A percentile compares a stretch with the other conserved stretches of the same genome.
phyloP scores from a whole-genome alignment of 2,113 vertebrate species.

The Globicephala melas region DNA sequence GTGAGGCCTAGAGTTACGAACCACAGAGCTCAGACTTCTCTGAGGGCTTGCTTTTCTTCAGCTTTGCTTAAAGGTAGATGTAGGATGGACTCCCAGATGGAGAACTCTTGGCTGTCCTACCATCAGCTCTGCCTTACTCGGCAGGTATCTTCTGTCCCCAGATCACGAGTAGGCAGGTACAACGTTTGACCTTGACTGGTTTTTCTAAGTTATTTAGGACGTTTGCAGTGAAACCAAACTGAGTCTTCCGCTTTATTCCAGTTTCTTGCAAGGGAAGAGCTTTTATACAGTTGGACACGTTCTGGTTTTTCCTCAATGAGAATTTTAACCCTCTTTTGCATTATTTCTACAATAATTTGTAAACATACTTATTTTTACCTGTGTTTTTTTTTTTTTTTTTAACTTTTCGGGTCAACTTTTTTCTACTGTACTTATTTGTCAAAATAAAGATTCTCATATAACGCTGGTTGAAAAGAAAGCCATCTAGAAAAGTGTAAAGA shows the following conservation, averaged over 20 bases:
- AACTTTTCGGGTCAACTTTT: background rate
- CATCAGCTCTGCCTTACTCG: background rate
- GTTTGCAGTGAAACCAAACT: background rate
- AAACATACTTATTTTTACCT: background rate
- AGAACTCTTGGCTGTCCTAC: background rate
- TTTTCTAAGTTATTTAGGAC: background rate
- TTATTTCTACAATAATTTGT: background rate
- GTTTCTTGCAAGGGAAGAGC: background rate
- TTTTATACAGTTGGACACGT: background rate
- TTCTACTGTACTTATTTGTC: background rate
- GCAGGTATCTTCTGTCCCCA: background rate
- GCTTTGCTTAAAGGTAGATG: background rate
- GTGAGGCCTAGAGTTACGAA: too few relatives aligned
- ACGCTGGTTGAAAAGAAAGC: background rate
- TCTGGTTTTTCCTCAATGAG: background rate
- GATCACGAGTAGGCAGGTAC: background rate
- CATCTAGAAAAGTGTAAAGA: background rate
- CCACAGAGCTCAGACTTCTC: background rate
- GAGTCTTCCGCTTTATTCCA: background rate
- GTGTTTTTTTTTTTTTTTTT: background rate
- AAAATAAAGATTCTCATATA: background rate
- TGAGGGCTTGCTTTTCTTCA: background rate
- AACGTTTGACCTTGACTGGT: accelerated
- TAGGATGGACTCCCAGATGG: background rate
- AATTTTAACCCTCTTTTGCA: background rate